phyloP scores from a whole-genome alignment of 2,113 vertebrate genomes.

The Merops nubicus region DNA sequence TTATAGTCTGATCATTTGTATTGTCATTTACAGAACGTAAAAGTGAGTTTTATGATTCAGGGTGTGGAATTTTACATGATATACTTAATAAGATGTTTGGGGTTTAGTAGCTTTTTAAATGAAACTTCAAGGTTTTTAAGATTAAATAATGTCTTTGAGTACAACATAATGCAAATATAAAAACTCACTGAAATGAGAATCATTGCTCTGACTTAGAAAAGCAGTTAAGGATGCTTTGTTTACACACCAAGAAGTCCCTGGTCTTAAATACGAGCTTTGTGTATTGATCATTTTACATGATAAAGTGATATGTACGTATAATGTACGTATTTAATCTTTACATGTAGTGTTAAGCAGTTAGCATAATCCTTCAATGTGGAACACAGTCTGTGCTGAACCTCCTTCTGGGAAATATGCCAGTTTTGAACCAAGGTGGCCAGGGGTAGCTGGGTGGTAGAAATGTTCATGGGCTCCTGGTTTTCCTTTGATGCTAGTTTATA shows the following conservation, averaged over 20 bases:
- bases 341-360: background rate
- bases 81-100: background rate
- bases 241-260: background rate
- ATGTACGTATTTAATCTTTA: background rate
- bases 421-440: background rate
- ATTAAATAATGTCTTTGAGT: background rate
- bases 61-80: background rate
- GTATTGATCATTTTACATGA: background rate
- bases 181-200: background rate
- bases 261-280: background rate
- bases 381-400: background rate
- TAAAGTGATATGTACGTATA: background rate
- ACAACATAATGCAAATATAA: background rate
- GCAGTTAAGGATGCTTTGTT: background rate
- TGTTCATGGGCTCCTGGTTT: rapidly evolving
- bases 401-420: background rate
- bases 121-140: background rate
- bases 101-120: background rate
- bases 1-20: background rate
- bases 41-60: background rate
- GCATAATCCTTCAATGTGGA: background rate
- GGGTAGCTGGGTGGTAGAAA: background rate
- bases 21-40: background rate
- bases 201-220: background rate
- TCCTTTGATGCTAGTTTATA: background rate